Base-by-base conservation (phyloP, 2,113 vertebrate species). In the Pholis gunnellus region DNA sequence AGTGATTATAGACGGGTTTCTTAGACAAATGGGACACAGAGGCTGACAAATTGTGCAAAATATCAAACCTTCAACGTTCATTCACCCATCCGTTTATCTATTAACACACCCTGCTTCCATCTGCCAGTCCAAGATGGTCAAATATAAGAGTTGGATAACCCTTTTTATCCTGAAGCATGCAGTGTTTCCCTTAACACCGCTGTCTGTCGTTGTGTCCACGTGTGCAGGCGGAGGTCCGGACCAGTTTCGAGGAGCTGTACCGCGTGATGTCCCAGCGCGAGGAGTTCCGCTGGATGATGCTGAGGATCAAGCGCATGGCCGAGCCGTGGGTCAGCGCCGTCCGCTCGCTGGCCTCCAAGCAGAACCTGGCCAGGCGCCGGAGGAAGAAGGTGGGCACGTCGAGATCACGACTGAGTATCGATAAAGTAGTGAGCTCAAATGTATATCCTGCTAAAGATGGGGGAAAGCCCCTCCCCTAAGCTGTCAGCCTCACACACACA, bases 261-360 rank as follows among this genome's bases (percentile, higher is more conserved):
- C 96, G 94, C 44, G 96, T 96, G 90, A 99, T 99, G 98, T 97
- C 97, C 0, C 96, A 95, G 67, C 96, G 97, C 0, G 98, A 99
- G 92, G 98, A 99, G 80, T 99, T 99, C 79, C 96, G 98, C 72
- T 99, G 98, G 98, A 99, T 99, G 98, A 97, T 96, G 94, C 83
- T 99, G 74, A 94, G 98, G 82, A 99, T 99, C 94, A 95, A 97
- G 72, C 94, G 98, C 63, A 99, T 99, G 98, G 97, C 97, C 9
- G 96, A 97, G 68, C 97, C 97, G 0, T 99, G 98, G 98, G 96
- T 99, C 87, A 94, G 95, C 27, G 97, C 98, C 57, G 95, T 97
- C 78, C 97, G 96, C 87, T 97, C 97, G 0, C 95, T 99, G 77
- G 97, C 97, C 44, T 93, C 95, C 84, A 99, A 99, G 83, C 98